Base-by-base conservation (phyloP, 2,113 vertebrate species). In the Coracopsis vasa region DNA sequence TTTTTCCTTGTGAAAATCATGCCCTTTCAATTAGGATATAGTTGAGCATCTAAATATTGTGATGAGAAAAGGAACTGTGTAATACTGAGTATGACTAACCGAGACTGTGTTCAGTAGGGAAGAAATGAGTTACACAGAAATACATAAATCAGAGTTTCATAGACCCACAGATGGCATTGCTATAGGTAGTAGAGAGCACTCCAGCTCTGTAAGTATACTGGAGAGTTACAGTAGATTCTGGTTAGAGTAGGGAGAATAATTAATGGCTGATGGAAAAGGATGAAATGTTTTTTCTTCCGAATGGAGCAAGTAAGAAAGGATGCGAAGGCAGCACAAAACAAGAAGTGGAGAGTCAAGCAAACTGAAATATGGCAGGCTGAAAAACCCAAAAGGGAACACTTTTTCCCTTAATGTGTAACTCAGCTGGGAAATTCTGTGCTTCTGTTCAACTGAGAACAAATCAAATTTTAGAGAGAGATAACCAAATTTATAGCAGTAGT, bases 381-480 rank as follows among this genome's bases (percentile, higher is more conserved):
- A 95, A 96, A 97, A 94, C 83, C 94, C 96, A 86, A 95, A 96
- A 91, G 94, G 93, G 92, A 95, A 92, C 91, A 84, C 86, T 92
- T 97, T 93, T 92, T 88, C 72, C 94, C 1, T 2, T 96, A 96
- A 95, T 84, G 72, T 84, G 80, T 77, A 95, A 94, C 91, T 97
- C 95, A 94, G 72, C 88, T 96, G 96, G 96, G 94, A 95, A 95
- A 96, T 95, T 50, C 83, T 84, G 12, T 95, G 91, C 91, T 97
- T 89, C 88, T 91, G 60, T 94, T 95, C 92, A 88, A 67, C 35
- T 4, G 69, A 95, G 91, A 95, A 95, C 89, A 97, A 97, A 95
- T 94, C 88, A 92, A 90, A 92, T 97, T 94, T 92, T 62, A 97
- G 86, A 94, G 90, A 72, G 90, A 96, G 95, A 95, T 70, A 97